These are phyloP conservation scores for Globia sparganii DNA, from an alignment of 2,888 invertebrate genomes.

Conservation along the genomic window DNA sequence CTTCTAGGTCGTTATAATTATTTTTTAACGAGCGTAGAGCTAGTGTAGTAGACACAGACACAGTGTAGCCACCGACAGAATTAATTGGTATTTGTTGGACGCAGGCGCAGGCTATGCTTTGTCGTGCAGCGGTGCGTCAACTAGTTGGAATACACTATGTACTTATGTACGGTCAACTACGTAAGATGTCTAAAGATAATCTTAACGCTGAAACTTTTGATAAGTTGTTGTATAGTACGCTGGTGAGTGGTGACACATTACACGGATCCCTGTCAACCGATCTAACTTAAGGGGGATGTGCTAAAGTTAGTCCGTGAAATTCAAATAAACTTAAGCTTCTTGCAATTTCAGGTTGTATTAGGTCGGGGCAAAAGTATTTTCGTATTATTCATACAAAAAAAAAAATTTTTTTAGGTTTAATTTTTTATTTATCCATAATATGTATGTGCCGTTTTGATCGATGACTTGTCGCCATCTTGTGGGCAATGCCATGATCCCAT, in stretches of 20 bases:
- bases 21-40: background rate
- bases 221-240: background rate
- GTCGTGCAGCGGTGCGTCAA: constrained; percentile 7
- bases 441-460: no score
- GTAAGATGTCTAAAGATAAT: background rate
- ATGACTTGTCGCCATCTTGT: no score
- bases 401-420: no score
- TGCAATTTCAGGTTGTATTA: no score
- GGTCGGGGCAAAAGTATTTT: no score
- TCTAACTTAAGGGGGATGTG: background rate
- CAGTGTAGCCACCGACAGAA: constrained; percentile 14
- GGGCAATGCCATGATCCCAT: no score
- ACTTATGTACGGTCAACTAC: background rate
- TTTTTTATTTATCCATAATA: no score
- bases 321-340: no score
- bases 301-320: no score
- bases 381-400: no score
- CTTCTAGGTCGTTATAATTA: no score
- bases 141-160: constrained; percentile 22
- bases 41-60: background rate
- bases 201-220: background rate
- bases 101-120: constrained; percentile 10
- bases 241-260: background rate
- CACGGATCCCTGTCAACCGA: background rate
- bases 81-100: constrained; percentile 31